These are phyloP conservation scores for Leptinotarsa peninsularis DNA, from an alignment of 2,888 invertebrate species.

Conservation along the genomic window DNA sequence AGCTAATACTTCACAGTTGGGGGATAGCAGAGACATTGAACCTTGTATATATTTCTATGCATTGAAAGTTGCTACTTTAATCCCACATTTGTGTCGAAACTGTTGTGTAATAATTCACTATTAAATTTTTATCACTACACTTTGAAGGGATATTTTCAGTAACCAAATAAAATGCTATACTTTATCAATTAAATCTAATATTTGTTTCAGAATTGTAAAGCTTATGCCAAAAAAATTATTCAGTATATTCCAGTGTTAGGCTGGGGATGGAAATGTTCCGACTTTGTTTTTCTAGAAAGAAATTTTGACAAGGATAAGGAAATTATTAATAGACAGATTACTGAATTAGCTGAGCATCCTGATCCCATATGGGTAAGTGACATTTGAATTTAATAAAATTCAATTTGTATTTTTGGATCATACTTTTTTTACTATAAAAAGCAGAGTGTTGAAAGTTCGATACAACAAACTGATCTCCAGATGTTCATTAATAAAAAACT, in stretches of 20 bases:
- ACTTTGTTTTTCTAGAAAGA: conserved; percentile 93
- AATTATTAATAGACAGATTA: conserved; percentile 83
- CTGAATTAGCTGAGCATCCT: conserved; percentile 87
- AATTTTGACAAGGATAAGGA: conserved; percentile 91
- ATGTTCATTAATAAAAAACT: no score
- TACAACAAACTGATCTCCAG: no score
- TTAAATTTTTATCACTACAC: not conserved
- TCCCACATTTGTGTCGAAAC: no score
- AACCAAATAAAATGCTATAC: not conserved
- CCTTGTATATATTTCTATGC: no score
- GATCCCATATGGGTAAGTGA: conserved; percentile 88
- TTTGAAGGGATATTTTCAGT: not conserved
- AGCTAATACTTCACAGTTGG: no score
- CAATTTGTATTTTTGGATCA: not conserved
- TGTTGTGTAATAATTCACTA: not conserved
- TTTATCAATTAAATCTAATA: not conserved
- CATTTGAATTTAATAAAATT: not conserved
- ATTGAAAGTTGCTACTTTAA: no score
- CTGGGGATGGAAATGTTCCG: conserved; percentile 97
- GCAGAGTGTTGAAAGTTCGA: no score
- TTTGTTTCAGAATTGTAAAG: conserved; percentile 86
- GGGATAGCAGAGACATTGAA: no score
- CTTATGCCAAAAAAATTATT: conserved; percentile 93
- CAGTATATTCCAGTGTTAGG: conserved; percentile 92
- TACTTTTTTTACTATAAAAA: no score